Conservation (phyloP, 2,113 vertebrate species). For the Tricholaema leucomelas region DNA sequence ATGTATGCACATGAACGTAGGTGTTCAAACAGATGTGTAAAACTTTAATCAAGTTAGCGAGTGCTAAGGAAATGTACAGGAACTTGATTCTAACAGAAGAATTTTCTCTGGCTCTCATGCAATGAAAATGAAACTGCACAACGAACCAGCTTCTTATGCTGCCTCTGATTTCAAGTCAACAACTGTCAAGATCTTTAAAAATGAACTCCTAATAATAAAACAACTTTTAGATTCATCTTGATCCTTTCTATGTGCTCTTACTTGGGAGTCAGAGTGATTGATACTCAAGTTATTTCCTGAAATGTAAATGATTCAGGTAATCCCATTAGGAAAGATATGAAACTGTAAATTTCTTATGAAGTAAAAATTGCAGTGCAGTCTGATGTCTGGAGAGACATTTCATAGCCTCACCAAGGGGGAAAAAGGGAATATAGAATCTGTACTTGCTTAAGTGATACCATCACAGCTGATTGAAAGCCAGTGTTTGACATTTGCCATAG, state of each 20-base stretch:
- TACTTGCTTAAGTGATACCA: not conserved
- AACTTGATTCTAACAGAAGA: not conserved
- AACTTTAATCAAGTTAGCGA: not conserved
- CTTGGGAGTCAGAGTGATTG: conserved; percentile 49
- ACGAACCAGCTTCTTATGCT: conserved; percentile 8
- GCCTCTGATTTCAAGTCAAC: conserved; percentile 49
- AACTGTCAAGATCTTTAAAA: conserved; percentile 52
- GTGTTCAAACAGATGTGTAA: not conserved
- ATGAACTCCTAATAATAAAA: conserved; percentile 67
- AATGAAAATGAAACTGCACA: conserved; percentile 10
- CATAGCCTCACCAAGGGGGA: not conserved
- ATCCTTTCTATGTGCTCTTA: conserved; percentile 38
- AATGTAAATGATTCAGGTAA: conserved; percentile 67
- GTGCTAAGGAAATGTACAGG: not conserved
- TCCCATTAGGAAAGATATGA: conserved; percentile 65
- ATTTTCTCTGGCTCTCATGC: not conserved
- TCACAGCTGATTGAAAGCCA: not conserved
- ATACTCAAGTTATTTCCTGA: conserved; percentile 51
- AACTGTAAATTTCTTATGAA: conserved; percentile 69
- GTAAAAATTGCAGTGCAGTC: conserved; percentile 49
- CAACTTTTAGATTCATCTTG: conserved; percentile 31
- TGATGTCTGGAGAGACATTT: conserved; percentile 29
- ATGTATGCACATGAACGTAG: not conserved
- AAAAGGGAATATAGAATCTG: not conserved
- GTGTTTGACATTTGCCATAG: not conserved